Evolutionary conservation across 2,888 invertebrate species (phyloP), one percentile per base, ranked within the genome.

Genomic region (Lamellibrachia satsuma): DNA sequence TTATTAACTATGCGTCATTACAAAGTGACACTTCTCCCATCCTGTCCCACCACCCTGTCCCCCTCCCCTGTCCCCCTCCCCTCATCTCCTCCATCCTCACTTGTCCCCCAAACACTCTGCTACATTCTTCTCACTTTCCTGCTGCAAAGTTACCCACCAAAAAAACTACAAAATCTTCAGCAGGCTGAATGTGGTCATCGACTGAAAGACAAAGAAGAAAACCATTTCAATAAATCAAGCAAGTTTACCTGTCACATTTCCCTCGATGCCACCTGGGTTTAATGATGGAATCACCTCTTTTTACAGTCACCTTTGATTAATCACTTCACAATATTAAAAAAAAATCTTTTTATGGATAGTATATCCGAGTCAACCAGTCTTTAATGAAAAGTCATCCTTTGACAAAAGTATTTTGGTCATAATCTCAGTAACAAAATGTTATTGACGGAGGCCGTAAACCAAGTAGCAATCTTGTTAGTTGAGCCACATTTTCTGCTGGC

Each of bases 271-370:
- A 55, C 55, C 9, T 7, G 1, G n/a, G 75, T 11, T 22, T n/a
- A 75, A 15, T 6, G 75, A 75, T 75, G 75, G 22, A 75, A 75
- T 75, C n/a, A 75, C n/a, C 22, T 75, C 75, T 75, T 22, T 75
- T 75, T 75, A 75, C 75, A 75, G 75, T 75, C 75, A 75, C n/a
- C 75, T 75, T 75, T 75, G 75, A 75, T 75, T 75, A 75, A 75
- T 75, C 75, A 75, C 75, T 75, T 75, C 75, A 15, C 75, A n/a
- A 11, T n/a, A n/a, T 75, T 75, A 22, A 22, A 75, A 22, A 75
- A 75, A 75, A 22, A 75, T 75, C 75, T 75, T 15, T 75, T 22
- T 22, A 75, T 75, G 75, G 75, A 60, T 15, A 4, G 1, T 15
- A 75, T 15, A 75, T 22, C 75, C 6, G 22, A 22, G 75, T 22